Conservation (phyloP, 2,888 invertebrate genomes). For the Pelosia muscerda region DNA sequence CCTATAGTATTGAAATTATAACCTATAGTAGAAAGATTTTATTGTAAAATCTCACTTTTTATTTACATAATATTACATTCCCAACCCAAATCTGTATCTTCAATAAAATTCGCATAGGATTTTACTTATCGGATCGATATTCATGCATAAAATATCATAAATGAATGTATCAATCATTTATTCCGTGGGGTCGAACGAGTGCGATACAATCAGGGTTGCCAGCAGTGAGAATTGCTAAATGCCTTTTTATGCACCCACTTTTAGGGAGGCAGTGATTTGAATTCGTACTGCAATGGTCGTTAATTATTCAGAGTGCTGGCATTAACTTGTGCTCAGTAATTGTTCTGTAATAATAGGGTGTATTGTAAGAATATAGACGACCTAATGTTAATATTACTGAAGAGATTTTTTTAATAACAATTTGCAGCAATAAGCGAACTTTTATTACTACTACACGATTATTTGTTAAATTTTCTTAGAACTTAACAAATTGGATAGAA, state of each 20-base stretch:
- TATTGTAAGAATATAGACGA: slow-evolving; percentile 10
- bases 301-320: slow-evolving; percentile 26
- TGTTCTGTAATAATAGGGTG: slow-evolving; percentile 22
- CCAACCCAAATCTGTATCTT: neutral
- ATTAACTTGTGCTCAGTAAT: slow-evolving; percentile 17
- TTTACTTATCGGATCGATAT: slow-evolving; percentile 18
- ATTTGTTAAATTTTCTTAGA: too few species aligned
- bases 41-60: neutral
- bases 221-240: slow-evolving; percentile 38
- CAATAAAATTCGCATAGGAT: slow-evolving; percentile 8
- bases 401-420: neutral
- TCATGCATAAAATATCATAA: slow-evolving; percentile 27
- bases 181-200: slow-evolving; percentile 11
- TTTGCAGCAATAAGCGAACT: neutral
- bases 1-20: too few species aligned
- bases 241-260: slow-evolving; percentile 32
- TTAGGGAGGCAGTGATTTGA: slow-evolving; percentile 17
- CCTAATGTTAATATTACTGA: slow-evolving; percentile 9
- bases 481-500: too few species aligned
- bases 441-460: too few species aligned
- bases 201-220: slow-evolving; percentile 39
- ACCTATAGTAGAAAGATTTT: neutral
- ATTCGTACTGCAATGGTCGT: slow-evolving; percentile 21
- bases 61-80: neutral
- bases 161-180: slow-evolving; percentile 47